Evolutionary conservation across 2,797 vertebrate species (phyloP), one percentile per base, ranked within the genome.

Genomic region (Oreochromis mossambicus): DNA sequence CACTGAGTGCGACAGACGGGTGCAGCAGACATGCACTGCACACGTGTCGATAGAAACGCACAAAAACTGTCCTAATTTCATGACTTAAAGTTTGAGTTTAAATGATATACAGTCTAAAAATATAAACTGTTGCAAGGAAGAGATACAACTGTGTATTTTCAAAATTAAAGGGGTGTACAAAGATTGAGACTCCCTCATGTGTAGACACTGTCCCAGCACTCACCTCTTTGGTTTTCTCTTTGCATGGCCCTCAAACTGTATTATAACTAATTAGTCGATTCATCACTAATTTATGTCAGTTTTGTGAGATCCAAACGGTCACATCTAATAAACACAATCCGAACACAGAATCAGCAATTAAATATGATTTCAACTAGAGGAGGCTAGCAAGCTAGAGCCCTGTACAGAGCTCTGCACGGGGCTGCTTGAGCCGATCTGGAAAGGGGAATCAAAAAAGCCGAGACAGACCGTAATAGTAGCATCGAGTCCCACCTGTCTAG

Each of bases 1-100:
- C 54, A 79, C 78, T 76, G 61, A 85, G 80, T 41, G 78, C 63
- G 70, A 83, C 86, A 90, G 82, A 89, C 84, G 82, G 86, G 36
- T 46, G 54, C 79, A 32, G 5, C 68, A 83, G 82, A 88, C 58
- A 73, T 80, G 36, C 21, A 54, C 51, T 29, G 81, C 21, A 84
- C 80, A 82, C 70, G 85, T 54, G 82, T 48, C 54, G n/a, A 88
- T n/a, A 84, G 83, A 70, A 46, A 17, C 14, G 1, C 38, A 85
- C 83, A 86, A 26, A 79, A 70, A 55, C n/a, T 15, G 46, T 14
- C 29, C 43, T 32, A 1, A 48, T 48, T 73, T 19, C 24, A 48
- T 34, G 7, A 75, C 2, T 66, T 77, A 21, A 7, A 54, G 54
- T 80, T 66, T 73, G 43, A n/a, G 29, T 11, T 80, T 80, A 13